Conservation (phyloP, 2,113 vertebrate species). For the Lipophrys pholis region DNA sequence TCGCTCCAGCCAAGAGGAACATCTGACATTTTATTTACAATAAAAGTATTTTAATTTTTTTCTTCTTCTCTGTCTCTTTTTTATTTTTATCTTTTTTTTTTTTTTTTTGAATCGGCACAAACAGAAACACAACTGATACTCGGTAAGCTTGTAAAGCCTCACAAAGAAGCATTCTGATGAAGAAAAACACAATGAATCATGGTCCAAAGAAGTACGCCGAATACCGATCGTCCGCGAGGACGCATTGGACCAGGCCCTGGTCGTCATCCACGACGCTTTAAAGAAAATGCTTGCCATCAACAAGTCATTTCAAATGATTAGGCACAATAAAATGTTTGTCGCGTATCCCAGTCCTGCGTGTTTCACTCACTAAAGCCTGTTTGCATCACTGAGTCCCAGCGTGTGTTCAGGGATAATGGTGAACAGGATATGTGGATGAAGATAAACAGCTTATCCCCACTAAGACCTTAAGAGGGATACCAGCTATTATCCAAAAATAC, state of each 20-base stretch:
- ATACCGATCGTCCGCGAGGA: conserved; percentile 60
- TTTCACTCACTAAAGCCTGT: conserved; percentile 49
- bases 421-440: conserved; percentile 52
- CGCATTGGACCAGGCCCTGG: conserved; percentile 58
- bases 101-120: conserved; percentile 50
- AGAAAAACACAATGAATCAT: conserved; percentile 58
- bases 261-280: conserved; percentile 32
- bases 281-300: conserved; percentile 57
- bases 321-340: conserved; percentile 69
- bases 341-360: conserved; percentile 52
- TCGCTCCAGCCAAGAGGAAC: conserved; percentile 47
- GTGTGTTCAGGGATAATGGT: conserved; percentile 46
- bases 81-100: neutral
- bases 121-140: conserved; percentile 54
- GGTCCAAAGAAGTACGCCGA: conserved; percentile 34
- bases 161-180: conserved; percentile 43
- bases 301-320: conserved; percentile 65
- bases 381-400: conserved; percentile 35
- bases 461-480: conserved; percentile 52
- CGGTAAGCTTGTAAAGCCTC: conserved; percentile 37
- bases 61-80: conserved; percentile 11
- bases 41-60: conserved; percentile 28
- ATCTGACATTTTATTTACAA: conserved; percentile 72
- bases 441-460: conserved; percentile 63
- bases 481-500: conserved; percentile 55